Conservation (phyloP, 2,113 vertebrate genomes). For the Rhineura floridana region DNA sequence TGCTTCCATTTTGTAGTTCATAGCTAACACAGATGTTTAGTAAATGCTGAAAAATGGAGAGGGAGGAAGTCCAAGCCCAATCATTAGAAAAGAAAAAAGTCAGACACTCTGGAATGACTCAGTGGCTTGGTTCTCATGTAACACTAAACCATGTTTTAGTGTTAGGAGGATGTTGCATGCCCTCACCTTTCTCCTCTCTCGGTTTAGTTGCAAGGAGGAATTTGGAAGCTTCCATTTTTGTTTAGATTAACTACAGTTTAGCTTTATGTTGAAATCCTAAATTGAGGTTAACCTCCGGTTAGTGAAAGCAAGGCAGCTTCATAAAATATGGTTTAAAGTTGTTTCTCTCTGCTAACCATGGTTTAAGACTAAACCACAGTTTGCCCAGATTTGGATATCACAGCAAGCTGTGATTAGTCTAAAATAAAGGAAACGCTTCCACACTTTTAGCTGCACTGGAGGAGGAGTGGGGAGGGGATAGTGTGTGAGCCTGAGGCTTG, state of each 20-base stretch:
- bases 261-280: neutral
- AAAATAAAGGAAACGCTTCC: neutral
- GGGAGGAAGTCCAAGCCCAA: conserved; percentile 65
- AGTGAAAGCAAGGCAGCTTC: neutral
- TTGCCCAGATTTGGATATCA: neutral
- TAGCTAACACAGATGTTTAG: conserved; percentile 69
- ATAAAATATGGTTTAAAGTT: neutral
- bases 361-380: neutral
- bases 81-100: conserved; percentile 65
- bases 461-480: neutral
- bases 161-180: neutral
- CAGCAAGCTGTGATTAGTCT: neutral
- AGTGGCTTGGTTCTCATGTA: conserved; percentile 28
- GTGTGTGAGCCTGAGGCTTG: neutral
- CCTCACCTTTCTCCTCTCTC: neutral
- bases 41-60: conserved; percentile 61
- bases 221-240: neutral
- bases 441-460: neutral
- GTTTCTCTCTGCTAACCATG: neutral
- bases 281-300: neutral
- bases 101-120: conserved; percentile 72
- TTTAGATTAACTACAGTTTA: neutral
- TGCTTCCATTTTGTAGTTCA: conserved; percentile 53
- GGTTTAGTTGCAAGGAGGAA: neutral
- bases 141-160: too few relatives aligned